These are phyloP conservation scores for Capromys pilorides DNA, from an alignment of 2,797 vertebrate genomes.

Conservation along the genomic window DNA sequence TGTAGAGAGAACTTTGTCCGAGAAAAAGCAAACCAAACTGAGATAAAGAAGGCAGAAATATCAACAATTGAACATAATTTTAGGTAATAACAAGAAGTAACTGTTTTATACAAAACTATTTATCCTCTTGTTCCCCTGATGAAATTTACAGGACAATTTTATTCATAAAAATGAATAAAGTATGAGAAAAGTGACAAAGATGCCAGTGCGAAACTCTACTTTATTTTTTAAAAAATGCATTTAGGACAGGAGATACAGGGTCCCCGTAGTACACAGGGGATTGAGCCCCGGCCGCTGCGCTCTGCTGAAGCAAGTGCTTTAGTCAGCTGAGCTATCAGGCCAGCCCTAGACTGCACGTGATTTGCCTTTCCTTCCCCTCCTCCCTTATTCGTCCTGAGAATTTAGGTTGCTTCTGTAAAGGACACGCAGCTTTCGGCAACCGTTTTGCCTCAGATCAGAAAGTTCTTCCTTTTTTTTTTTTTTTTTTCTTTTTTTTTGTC, in stretches of 20 bases:
- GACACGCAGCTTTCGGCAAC: fast-evolving
- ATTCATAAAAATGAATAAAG: neutral
- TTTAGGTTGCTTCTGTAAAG: neutral
- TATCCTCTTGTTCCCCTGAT: neutral
- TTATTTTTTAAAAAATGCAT: too few species aligned
- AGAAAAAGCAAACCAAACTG: neutral
- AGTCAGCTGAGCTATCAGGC: too few species aligned
- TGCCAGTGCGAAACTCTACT: neutral
- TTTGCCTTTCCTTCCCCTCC: neutral
- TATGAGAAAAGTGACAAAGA: fast-evolving
- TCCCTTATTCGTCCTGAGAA: fast-evolving
- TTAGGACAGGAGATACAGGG: too few species aligned
- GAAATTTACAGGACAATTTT: neutral
- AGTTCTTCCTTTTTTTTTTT: neutral
- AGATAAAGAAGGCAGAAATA: neutral
- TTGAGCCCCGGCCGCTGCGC: too few species aligned
- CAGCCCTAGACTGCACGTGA: too few species aligned
- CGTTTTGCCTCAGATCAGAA: neutral
- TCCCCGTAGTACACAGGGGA: too few species aligned
- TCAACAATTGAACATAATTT: neutral
- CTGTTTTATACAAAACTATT: neutral
- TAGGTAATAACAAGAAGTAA: neutral
- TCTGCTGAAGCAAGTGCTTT: too few species aligned
- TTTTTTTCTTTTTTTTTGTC: too few species aligned
- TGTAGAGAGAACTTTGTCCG: neutral